phyloP scores from a whole-genome alignment of 1,140 invertebrate genomes.

The Dendrolimus kikuchii region DNA sequence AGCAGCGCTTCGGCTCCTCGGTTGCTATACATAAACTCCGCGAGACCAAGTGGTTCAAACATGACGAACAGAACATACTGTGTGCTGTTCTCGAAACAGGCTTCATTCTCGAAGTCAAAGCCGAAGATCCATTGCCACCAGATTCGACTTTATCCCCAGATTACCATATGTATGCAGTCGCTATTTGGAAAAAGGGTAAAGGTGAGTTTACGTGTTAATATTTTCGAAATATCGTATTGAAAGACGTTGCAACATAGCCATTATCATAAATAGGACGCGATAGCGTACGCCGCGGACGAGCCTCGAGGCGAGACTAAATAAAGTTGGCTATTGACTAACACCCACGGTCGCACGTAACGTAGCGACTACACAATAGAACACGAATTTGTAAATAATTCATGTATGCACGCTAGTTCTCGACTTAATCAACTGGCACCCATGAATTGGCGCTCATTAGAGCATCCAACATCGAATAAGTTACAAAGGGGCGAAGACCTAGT shows the following conservation, averaged over 20 bases:
- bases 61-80: slow-evolving; percentile 77
- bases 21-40: slow-evolving; percentile 78
- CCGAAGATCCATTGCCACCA: slow-evolving; percentile 59
- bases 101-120: slow-evolving; percentile 76
- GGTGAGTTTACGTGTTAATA: slow-evolving; percentile 60
- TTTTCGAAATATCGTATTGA: slow-evolving; percentile 1
- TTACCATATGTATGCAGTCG: slow-evolving; percentile 74
- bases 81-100: slow-evolving; percentile 79
- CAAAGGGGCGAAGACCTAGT: slow-evolving; percentile 16
- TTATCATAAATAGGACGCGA: slow-evolving; percentile 20
- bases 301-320: slow-evolving; percentile 32
- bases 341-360: slow-evolving; percentile 29
- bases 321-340: slow-evolving; percentile 20
- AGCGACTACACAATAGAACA: slow-evolving; percentile 34
- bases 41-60: slow-evolving; percentile 79
- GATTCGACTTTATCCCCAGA: slow-evolving; percentile 57
- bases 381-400: slow-evolving; percentile 50
- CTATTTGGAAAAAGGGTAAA: slow-evolving; percentile 78
- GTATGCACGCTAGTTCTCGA: slow-evolving; percentile 26
- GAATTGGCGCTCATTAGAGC: slow-evolving; percentile 18
- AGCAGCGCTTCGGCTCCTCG: slow-evolving; percentile 74
- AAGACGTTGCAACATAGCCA: slow-evolving; percentile 10
- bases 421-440: slow-evolving; percentile 29
- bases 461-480: slow-evolving; percentile 7
- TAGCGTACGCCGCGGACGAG: slow-evolving; percentile 22